Evolutionary conservation across 2,797 vertebrate genomes (phyloP).

Genomic region (Amblyopsis hoosieri): DNA sequence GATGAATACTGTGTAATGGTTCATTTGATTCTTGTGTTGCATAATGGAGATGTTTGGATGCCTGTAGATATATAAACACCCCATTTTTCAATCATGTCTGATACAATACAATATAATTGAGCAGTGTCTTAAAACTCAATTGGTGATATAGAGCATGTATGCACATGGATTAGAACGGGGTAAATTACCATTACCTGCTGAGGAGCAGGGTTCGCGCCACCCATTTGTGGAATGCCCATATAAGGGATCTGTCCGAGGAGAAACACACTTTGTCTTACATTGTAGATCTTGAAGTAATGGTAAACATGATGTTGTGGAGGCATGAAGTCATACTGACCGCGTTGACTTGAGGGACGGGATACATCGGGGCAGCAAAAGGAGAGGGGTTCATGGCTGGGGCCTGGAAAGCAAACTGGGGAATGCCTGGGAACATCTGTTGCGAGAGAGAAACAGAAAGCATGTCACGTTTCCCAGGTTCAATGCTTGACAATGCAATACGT

Average conservation of each 20-base stretch:
- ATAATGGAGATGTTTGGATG: too few species aligned
- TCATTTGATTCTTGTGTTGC: too few species aligned
- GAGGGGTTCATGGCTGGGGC: conserved; percentile 20
- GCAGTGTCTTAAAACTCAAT: background rate
- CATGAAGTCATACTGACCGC: conserved; percentile 41
- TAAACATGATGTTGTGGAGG: background rate
- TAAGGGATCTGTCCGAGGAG: conserved; percentile 37
- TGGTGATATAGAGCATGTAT: background rate
- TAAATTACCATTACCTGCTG: conserved; percentile 53
- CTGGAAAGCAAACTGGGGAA: conserved; percentile 45
- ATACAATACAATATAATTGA: too few species aligned
- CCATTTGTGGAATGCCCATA: conserved; percentile 57
- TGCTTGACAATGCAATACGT: too few species aligned
- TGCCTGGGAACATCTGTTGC: conserved; percentile 51
- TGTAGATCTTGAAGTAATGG: background rate
- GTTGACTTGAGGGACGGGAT: conserved; percentile 45
- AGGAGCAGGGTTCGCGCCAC: conserved; percentile 50
- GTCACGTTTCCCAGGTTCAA: background rate
- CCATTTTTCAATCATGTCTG: too few species aligned
- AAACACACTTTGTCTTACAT: background rate
- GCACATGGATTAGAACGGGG: background rate
- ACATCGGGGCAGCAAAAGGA: conserved; percentile 34
- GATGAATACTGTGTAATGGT: too few species aligned
- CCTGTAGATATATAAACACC: too few species aligned
- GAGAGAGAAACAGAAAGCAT: background rate